Evolutionary conservation across 1,140 invertebrate genomes (phyloP), one percentile per base, ranked within the genome.

Genomic region (Achatina immaculata): DNA sequence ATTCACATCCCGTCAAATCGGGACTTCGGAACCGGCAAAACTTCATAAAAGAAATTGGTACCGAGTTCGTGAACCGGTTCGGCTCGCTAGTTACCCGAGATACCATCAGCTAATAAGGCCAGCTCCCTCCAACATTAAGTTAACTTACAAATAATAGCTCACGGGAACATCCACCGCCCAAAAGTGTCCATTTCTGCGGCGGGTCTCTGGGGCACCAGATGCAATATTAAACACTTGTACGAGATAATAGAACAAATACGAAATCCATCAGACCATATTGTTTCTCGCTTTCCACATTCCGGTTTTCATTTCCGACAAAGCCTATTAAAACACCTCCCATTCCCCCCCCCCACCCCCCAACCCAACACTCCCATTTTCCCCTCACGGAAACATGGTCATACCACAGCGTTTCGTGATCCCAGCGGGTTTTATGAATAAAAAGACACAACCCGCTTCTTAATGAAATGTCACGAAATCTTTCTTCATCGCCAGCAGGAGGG

Each of bases 1-100:
- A 21, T 65, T 43, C 74, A 2, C 36, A 31, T 38, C 55, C 38
- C 40, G 51, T 76, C 74, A 76, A 76, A 62, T 1, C 1, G 9
- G 34, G 40, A 40, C n/a, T 34, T 28, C 71, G 21, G 74, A 65
- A 55, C 74, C 40, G 55, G 51, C 51, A 76, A 76, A 62, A 76
- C 36, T 76, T 76, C 74, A 76, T 76, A 76, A 76, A 76, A 40
- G 74, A 76, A 76, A 76, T 76, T 76, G 74, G 34, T 76, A 55
- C 36, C n/a, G 51, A 34, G 40, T 62, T 76, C 74, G 34, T 31
- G 74, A 76, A 62, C 74, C 40, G 14, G 6, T 40, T 43, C 43
- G 4, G 0, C 74, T 31, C 14, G 74, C 31, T 9, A 62, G 28
- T 31, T 21, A 62, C 2, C 19, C 58, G 0, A 58, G 74, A 76